Base-by-base conservation (phyloP, 2,888 invertebrate genomes). In the Escarpia spicata region DNA sequence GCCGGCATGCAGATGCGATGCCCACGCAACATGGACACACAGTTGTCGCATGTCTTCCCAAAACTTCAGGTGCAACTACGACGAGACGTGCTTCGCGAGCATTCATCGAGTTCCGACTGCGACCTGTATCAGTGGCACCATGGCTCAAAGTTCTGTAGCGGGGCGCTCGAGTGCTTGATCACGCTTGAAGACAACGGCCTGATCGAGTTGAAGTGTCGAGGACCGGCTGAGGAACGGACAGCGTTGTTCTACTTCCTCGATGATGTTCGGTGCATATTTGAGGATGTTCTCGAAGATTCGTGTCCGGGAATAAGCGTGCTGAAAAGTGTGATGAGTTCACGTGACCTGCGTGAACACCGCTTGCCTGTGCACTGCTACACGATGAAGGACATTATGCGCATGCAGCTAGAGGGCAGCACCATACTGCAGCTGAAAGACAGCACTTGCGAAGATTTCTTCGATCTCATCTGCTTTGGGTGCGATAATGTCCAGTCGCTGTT, bases 41-140 rank as follows among this genome's bases (percentile, higher is more conserved):
- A 97, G 94, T 97, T 98, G 90, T 97, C 97, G 92, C 97, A 97
- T 90, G 96, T 98, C 93, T 98, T 98, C 96, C 97, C 98, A n/a
- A 97, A 98, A 95, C 97, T 98, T 93, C 97, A 97, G 97, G 97
- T 97, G 10, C 97, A 97, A 94, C 95, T 98, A 93, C 96, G 98
- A 91, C 96, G 97, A 93, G 97, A 95, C 92, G 95, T 95, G 45
- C 93, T 96, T 2, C 95, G 95, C 44, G 95, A 96, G 91, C 94
- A 94, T 19, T 95, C 95, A 91, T 95, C 95, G 90, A 97, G 97
- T 93, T 75, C 75, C 2, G 97, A 98, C 93, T 97, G 97, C 1
- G 98, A 98, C 95, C 96, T 98, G 90, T 97, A 97, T 94, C 98
- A 98, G 95, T 98, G 98, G 98, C 97, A 97, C 96, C 97, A 97